phyloP scores from a whole-genome alignment of 92 coral and sea anemone species.

The Zoanthus solanderi region DNA sequence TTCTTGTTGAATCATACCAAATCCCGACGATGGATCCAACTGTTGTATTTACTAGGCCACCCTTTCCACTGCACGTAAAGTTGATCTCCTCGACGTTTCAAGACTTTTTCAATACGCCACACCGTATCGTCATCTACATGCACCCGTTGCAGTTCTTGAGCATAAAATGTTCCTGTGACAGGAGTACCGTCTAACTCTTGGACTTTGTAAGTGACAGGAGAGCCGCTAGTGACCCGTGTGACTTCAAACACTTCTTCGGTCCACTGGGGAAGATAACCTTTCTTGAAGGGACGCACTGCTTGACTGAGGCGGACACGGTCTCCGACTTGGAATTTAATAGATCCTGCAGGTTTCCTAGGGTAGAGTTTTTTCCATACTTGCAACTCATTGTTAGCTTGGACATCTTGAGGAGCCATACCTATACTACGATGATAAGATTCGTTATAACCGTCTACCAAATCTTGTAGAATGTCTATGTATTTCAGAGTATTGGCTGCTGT shows the following conservation, averaged over 20 bases:
- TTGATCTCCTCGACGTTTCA: too few relatives aligned
- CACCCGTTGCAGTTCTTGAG: slow-evolving; percentile 55
- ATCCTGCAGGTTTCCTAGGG: neutral
- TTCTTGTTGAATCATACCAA: too few relatives aligned
- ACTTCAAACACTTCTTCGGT: too few relatives aligned
- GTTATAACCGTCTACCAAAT: slow-evolving; percentile 46
- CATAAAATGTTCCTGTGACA: slow-evolving; percentile 58
- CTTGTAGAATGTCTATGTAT: slow-evolving; percentile 49
- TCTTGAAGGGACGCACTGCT: slow-evolving; percentile 13
- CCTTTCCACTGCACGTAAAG: too few relatives aligned
- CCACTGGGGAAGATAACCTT: neutral
- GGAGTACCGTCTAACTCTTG: slow-evolving; percentile 53
- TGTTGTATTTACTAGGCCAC: too few relatives aligned
- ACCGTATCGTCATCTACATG: slow-evolving; percentile 22
- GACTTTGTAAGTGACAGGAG: slow-evolving; percentile 42
- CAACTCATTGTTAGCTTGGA: slow-evolving; percentile 26
- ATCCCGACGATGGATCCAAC: too few relatives aligned
- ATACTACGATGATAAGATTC: slow-evolving; percentile 47
- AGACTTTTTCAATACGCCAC: too few relatives aligned
- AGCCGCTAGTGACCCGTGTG: neutral
- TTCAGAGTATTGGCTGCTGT: slow-evolving; percentile 52
- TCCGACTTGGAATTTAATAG: neutral
- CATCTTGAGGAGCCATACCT: slow-evolving; percentile 30
- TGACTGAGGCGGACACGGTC: slow-evolving; percentile 20
- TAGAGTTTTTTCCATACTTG: slow-evolving; percentile 8